Percentiles rank a stretch among this genome's conserved stretches.
Evolutionary conservation across 1,140 invertebrate species (phyloP).

Genomic region (Drosophila elegans): DNA sequence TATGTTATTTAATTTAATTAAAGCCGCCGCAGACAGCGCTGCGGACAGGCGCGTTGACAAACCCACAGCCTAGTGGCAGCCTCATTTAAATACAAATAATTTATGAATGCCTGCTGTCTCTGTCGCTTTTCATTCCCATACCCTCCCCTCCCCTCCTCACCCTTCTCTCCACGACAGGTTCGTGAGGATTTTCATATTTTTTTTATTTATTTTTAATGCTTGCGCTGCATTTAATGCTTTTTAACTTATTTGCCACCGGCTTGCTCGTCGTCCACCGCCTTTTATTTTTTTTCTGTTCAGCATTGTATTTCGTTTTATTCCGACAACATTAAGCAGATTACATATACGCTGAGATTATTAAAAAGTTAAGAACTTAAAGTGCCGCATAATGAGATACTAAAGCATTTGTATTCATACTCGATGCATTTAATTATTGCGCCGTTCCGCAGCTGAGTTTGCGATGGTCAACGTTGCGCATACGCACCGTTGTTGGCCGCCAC

Average conservation of each 20-base stretch:
- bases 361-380: conserved; percentile 81
- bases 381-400: conserved; percentile 69
- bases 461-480: conserved; percentile 42
- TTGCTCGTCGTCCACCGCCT: conserved; percentile 9
- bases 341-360: conserved; percentile 57
- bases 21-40: conserved; percentile 32
- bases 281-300: background rate
- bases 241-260: conserved; percentile 54
- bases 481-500: conserved; percentile 23
- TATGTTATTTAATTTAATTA: conserved; percentile 51
- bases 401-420: conserved; percentile 70
- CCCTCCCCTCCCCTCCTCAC: background rate
- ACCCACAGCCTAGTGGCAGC: conserved; percentile 48
- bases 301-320: conserved; percentile 37
- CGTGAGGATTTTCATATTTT: conserved; percentile 53
- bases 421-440: conserved; percentile 68
- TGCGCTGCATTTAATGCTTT: conserved; percentile 58
- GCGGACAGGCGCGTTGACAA: conserved; percentile 43
- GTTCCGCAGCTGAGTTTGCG: conserved; percentile 15
- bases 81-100: conserved; percentile 61
- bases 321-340: conserved; percentile 65
- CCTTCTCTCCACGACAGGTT: conserved; percentile 16
- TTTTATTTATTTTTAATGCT: conserved; percentile 67
- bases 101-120: conserved; percentile 51
- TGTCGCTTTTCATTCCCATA: background rate